Conservation (phyloP, 2,888 invertebrate species). For the Zaprionus lineosus region DNA sequence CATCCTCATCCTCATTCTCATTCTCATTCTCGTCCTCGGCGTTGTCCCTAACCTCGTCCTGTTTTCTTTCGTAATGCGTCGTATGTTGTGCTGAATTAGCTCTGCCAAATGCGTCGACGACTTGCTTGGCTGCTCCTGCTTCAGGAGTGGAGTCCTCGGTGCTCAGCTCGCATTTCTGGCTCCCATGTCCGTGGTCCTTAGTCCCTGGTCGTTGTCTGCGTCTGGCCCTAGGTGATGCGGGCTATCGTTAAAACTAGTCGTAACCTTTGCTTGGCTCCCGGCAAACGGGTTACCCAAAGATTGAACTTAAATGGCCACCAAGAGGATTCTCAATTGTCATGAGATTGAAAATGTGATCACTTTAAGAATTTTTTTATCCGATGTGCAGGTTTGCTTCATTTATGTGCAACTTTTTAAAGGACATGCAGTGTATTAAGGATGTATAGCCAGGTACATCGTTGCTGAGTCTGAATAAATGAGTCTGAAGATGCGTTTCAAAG, state of each 20-base stretch:
- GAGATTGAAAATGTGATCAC: constrained; percentile 10
- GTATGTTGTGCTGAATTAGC: constrained; percentile 58
- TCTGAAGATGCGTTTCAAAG: too few relatives aligned
- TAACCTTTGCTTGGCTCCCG: constrained; percentile 36
- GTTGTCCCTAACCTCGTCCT: constrained; percentile 10
- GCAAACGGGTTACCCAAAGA: constrained; percentile 26
- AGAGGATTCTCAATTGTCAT: constrained; percentile 9
- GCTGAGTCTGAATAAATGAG: too few relatives aligned
- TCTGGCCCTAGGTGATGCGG: constrained; percentile 47
- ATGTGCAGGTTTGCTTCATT: neutral
- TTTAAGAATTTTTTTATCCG: neutral
- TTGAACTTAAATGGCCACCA: constrained; percentile 35
- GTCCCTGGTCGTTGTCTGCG: neutral
- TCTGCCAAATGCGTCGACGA: constrained; percentile 54
- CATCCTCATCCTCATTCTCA: neutral
- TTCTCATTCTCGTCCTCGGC: neutral
- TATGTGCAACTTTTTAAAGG: neutral
- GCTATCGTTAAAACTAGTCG: constrained; percentile 35
- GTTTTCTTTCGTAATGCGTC: constrained; percentile 42
- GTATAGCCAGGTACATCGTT: too few relatives aligned
- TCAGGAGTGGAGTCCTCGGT: neutral
- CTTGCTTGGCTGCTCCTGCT: constrained; percentile 30
- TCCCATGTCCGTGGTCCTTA: neutral
- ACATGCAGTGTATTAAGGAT: too few relatives aligned
- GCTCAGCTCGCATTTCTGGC: too few relatives aligned